phyloP scores from a whole-genome alignment of 1,140 invertebrate species.

The Drepana arcuata region DNA sequence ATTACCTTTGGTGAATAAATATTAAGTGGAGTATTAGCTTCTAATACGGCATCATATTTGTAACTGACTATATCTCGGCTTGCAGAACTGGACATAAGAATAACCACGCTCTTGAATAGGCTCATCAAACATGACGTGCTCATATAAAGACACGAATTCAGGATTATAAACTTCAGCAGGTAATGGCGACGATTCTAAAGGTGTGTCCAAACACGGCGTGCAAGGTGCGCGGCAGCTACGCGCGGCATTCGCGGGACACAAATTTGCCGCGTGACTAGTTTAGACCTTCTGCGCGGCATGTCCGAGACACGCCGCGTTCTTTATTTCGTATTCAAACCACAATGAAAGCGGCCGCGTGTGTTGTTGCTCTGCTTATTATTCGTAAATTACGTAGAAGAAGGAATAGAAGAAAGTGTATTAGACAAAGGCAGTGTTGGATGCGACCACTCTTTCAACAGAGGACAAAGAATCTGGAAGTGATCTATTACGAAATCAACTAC shows the following conservation, averaged over 20 bases:
- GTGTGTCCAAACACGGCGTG: slow-evolving; percentile 5
- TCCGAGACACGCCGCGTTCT: slow-evolving; percentile 2
- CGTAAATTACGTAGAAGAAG: slow-evolving; percentile 5
- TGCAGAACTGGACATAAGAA: too few species aligned
- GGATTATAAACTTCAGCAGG: too few species aligned
- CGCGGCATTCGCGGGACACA: slow-evolving; percentile 4
- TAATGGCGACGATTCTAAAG: too few species aligned
- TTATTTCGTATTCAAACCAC: slow-evolving; percentile 3
- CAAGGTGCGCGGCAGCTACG: slow-evolving; percentile 1
- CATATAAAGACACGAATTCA: too few species aligned
- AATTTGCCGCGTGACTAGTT: slow-evolving; percentile 3
- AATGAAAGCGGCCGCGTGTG: slow-evolving; percentile 4
- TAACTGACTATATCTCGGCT: too few species aligned
- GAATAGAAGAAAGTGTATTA: slow-evolving; percentile 4
- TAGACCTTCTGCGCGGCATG: slow-evolving; percentile 4
- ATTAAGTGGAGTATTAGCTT: too few species aligned
- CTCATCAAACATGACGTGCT: too few species aligned
- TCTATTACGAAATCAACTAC: slow-evolving; percentile 4
- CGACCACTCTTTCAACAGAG: slow-evolving; percentile 4
- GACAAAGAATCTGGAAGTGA: slow-evolving; percentile 3
- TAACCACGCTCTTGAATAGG: too few species aligned
- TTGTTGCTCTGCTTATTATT: slow-evolving; percentile 3
- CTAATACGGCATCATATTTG: too few species aligned
- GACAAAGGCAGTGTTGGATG: slow-evolving; percentile 3
- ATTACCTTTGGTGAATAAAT: too few species aligned